These are phyloP conservation scores for Pissodes strobi DNA, from an alignment of 1,140 invertebrate species.

Conservation along the genomic window DNA sequence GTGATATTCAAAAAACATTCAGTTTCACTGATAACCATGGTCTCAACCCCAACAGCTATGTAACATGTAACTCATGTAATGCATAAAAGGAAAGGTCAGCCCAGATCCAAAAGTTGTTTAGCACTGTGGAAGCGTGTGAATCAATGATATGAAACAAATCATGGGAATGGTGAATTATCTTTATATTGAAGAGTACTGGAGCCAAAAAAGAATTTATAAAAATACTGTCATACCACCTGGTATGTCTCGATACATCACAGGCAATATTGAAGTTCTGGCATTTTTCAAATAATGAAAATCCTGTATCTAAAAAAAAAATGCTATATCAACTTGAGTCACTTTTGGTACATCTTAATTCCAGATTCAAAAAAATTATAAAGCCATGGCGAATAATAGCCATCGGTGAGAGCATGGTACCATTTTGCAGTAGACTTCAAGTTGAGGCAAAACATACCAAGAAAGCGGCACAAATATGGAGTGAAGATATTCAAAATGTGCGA, in stretches of 20 bases:
- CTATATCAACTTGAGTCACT: too few relatives aligned
- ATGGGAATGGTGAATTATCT: conserved; percentile 6
- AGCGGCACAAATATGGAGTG: too few relatives aligned
- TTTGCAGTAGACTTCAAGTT: background rate
- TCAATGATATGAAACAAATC: conserved; percentile 1
- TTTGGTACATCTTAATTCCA: background rate
- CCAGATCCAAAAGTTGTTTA: background rate
- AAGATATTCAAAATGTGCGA: too few relatives aligned
- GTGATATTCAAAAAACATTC: too few relatives aligned
- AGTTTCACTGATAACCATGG: too few relatives aligned
- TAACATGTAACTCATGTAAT: background rate
- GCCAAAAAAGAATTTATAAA: conserved; percentile 8
- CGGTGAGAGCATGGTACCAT: conserved; percentile 1
- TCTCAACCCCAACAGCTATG: too few relatives aligned
- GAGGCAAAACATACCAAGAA: background rate
- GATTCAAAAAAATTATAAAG: background rate
- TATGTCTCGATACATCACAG: too few relatives aligned
- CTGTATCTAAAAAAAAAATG: too few relatives aligned
- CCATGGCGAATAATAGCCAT: background rate
- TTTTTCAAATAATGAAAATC: conserved; percentile 1
- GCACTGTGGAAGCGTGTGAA: conserved; percentile 6
- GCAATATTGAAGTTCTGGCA: too few relatives aligned
- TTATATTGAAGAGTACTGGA: conserved; percentile 4
- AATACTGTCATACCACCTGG: background rate
- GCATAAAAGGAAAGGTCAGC: background rate